These are phyloP conservation scores for Lasioglossum oenotherae DNA, from an alignment of 2,888 invertebrate species.

Conservation along the genomic window DNA sequence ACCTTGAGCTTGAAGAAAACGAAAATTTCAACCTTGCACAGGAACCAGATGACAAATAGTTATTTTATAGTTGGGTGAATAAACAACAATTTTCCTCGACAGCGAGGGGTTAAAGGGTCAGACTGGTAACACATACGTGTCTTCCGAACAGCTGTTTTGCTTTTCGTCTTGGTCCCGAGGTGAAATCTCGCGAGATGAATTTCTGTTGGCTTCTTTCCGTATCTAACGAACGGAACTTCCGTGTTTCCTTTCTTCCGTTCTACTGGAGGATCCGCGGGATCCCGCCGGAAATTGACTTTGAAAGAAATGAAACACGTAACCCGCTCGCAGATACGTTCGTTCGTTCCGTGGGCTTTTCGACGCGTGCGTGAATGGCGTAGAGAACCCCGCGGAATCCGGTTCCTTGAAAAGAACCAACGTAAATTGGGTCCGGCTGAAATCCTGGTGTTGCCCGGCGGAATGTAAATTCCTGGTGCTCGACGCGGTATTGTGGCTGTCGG, in stretches of 20 bases:
- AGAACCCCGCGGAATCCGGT: background rate
- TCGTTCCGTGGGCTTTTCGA: background rate
- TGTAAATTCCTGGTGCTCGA: conserved; percentile 18
- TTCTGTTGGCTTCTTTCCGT: background rate
- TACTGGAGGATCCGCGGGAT: background rate
- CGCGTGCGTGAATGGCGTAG: background rate
- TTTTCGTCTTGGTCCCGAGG: background rate
- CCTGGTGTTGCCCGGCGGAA: conserved; percentile 12
- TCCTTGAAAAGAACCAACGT: conserved; percentile 25
- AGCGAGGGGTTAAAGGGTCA: too few species aligned
- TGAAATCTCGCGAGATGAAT: background rate
- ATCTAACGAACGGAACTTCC: background rate
- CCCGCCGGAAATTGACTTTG: background rate
- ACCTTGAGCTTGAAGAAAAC: too few species aligned
- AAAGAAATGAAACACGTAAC: background rate
- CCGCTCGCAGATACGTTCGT: background rate
- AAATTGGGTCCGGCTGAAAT: conserved; percentile 38
- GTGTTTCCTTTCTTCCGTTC: background rate
- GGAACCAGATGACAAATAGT: too few species aligned
- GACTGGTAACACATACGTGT: background rate
- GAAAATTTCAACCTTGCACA: too few species aligned
- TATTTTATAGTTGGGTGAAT: too few species aligned
- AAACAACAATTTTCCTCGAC: too few species aligned
- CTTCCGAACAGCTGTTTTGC: background rate
- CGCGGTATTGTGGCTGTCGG: conserved; percentile 4